Evolutionary conservation across 2,888 invertebrate species (phyloP).

Genomic region (Trichopria drosophilae): DNA sequence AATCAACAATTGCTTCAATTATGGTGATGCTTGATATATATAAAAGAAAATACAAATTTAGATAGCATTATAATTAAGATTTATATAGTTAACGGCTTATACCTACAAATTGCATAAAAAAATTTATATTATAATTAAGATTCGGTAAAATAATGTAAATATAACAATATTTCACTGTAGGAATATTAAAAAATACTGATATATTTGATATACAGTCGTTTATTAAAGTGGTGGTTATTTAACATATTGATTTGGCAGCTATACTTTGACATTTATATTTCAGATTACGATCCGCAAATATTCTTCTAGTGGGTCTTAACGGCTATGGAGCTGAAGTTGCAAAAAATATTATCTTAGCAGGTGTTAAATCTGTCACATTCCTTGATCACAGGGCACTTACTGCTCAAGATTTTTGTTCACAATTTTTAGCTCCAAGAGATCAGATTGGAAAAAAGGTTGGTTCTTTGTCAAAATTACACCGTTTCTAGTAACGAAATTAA

Average conservation of each 20-base stretch:
- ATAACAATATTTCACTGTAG: neutral
- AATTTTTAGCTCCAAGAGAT: conserved; percentile 78
- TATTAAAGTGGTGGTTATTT: conserved; percentile 12
- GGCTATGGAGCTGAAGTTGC: conserved; percentile 95
- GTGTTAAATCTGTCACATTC: conserved; percentile 86
- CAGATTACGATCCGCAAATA: conserved; percentile 80
- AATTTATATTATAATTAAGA: conserved; percentile 2
- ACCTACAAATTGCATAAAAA: too few species aligned
- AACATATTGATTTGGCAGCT: neutral
- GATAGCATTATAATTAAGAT: too few species aligned
- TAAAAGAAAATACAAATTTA: too few species aligned
- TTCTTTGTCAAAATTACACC: conserved; percentile 19
- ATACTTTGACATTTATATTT: conserved; percentile 27
- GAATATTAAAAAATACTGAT: neutral
- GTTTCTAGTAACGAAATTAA: too few species aligned
- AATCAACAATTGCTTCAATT: too few species aligned
- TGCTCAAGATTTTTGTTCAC: conserved; percentile 75
- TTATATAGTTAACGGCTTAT: too few species aligned
- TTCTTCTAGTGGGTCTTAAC: conserved; percentile 83
- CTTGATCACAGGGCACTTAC: conserved; percentile 76
- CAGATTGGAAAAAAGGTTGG: conserved; percentile 77
- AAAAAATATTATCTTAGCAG: conserved; percentile 92
- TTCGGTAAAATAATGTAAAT: conserved; percentile 1
- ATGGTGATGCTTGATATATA: too few species aligned
- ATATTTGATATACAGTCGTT: neutral